A percentile compares a stretch with the other conserved stretches of the same genome.
Evolutionary conservation across 2,888 invertebrate species (phyloP).

Genomic region (Lasioglossum zephyrum): DNA sequence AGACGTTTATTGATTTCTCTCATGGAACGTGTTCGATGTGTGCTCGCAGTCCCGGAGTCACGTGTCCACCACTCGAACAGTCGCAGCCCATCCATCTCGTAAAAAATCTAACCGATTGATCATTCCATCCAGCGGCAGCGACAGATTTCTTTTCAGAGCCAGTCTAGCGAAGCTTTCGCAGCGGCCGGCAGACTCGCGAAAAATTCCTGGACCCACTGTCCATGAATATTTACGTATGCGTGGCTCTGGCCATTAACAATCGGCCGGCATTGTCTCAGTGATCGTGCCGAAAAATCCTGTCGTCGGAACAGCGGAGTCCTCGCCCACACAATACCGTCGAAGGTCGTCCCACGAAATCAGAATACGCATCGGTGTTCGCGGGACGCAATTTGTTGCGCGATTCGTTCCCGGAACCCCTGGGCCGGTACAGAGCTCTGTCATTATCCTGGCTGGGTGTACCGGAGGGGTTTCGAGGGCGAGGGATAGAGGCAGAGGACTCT

Average conservation of each 20-base stretch:
- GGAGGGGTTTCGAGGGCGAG: background rate
- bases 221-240: background rate
- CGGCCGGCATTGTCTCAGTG: background rate
- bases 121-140: background rate
- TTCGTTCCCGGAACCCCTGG: constrained; percentile 66
- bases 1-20: background rate
- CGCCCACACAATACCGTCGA: background rate
- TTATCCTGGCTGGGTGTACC: constrained; percentile 51
- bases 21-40: background rate
- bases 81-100: background rate
- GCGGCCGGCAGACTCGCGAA: background rate
- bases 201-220: background rate
- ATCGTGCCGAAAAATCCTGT: background rate
- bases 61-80: background rate
- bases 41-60: background rate
- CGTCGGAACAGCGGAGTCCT: background rate
- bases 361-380: constrained; percentile 25
- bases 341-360: background rate
- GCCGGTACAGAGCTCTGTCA: constrained; percentile 66
- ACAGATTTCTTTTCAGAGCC: background rate
- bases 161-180: background rate
- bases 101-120: background rate
- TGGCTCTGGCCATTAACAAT: background rate
- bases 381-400: constrained; percentile 67
- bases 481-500: constrained; percentile 1